Evolutionary conservation across 1,140 invertebrate species (phyloP), one percentile per base, ranked within the genome.

Genomic region (Anoplophora glabripennis): DNA sequence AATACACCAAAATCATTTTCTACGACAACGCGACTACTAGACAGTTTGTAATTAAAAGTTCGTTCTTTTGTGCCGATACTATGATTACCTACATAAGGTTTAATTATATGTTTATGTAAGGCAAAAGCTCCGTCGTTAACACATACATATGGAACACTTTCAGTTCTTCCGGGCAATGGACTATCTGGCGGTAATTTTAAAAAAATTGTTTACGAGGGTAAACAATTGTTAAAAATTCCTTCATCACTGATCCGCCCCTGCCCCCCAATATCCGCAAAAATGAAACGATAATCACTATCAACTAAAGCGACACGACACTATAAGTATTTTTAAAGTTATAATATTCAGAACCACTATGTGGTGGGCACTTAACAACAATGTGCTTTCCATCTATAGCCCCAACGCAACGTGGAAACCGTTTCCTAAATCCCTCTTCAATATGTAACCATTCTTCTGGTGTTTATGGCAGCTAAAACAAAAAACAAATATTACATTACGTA

Each of bases 121-220:
- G 67, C 60, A 69, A 76, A 77, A 28, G 74, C 74, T 46, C 73
- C 70, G 58, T 76, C 76, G 36, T 53, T 73, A 28, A 75, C 60
- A 51, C 74, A 40, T 38, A 73, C 57, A 69, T 69, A 62, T 21
- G 68, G 71, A 28, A 73, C 14, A 57, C 18, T 46, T n/a, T 58
- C 54, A 28, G 63, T 55, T 12, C 48, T 65, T 45, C 57, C 37
- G 44, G 65, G 56, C 18, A 74, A 62, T 52, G 53, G 60, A n/a
- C n/a, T n/a, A n/a, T n/a, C n/a, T n/a, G n/a, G n/a, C n/a, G n/a
- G n/a, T n/a, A n/a, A n/a, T n/a, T n/a, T n/a, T n/a, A n/a, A n/a
- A n/a, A n/a, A n/a, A n/a, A n/a, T n/a, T n/a, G n/a, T n/a, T n/a
- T n/a, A n/a, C n/a, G n/a, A n/a, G n/a, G n/a, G n/a, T n/a, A n/a